Evolutionary conservation across 92 coral and sea anemone species (phyloP).

Genomic region (Porites evermanni): DNA sequence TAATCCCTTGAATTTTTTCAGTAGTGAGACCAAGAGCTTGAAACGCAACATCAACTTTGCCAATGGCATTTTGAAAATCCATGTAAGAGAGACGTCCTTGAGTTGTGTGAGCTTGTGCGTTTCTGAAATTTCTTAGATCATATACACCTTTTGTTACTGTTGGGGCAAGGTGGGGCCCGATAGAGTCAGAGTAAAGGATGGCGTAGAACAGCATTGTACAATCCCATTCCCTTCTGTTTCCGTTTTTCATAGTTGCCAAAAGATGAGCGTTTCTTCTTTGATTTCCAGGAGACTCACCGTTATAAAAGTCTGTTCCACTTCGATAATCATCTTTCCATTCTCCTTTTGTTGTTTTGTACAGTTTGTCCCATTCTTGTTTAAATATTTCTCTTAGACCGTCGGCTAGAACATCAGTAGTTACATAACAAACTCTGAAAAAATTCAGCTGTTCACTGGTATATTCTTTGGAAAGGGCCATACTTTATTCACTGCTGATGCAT

Average conservation of each 20-base stretch:
- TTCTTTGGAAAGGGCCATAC: background rate
- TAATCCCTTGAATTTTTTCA: slow-evolving; percentile 20
- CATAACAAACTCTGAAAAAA: background rate
- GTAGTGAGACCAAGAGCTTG: slow-evolving; percentile 9
- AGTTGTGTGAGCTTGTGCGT: too few species aligned
- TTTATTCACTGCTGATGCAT: too few species aligned
- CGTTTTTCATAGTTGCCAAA: too few species aligned
- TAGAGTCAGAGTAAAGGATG: background rate
- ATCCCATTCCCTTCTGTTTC: too few species aligned
- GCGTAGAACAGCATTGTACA: too few species aligned
- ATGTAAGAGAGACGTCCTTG: slow-evolving; percentile 16
- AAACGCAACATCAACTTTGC: background rate
- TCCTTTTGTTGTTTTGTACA: background rate
- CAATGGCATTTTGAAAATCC: slow-evolving; percentile 25
- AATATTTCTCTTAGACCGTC: background rate
- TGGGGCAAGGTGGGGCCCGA: too few species aligned
- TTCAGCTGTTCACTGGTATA: background rate
- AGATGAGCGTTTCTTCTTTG: too few species aligned
- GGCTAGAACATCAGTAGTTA: background rate
- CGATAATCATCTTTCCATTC: background rate
- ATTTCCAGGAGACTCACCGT: too few species aligned
- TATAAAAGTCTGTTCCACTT: background rate
- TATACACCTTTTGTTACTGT: too few species aligned
- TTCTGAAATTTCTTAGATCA: too few species aligned
- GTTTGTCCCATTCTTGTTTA: background rate